phyloP scores from a whole-genome alignment of 1,140 invertebrate genomes.

The Drosophila nannoptera region DNA sequence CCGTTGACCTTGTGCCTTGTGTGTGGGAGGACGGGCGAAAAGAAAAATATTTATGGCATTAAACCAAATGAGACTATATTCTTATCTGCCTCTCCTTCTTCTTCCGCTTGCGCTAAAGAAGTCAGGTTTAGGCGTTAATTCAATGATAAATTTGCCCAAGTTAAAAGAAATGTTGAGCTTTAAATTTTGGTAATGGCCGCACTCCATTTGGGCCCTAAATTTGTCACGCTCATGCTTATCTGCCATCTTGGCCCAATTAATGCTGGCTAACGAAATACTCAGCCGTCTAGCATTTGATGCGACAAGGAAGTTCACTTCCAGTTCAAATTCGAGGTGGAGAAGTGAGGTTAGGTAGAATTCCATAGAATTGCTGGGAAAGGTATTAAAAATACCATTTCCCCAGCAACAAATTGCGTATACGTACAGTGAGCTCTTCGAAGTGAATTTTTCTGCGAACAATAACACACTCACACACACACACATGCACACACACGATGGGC shows the following conservation, averaged over 20 bases:
- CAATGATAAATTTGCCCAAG: constrained; percentile 57
- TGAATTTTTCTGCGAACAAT: not conserved
- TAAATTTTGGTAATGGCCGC: constrained; percentile 34
- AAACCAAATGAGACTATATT: constrained; percentile 56
- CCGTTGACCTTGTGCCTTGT: constrained; percentile 57
- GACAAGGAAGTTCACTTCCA: not conserved
- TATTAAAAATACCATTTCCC: too few relatives aligned
- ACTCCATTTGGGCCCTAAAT: constrained; percentile 44
- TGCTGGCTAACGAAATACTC: constrained; percentile 13
- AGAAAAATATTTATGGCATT: constrained; percentile 48
- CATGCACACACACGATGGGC: not conserved
- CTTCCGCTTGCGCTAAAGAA: constrained; percentile 19
- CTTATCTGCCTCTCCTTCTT: constrained; percentile 16
- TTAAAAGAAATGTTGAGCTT: constrained; percentile 10
- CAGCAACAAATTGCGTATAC: too few relatives aligned
- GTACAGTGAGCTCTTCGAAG: not conserved
- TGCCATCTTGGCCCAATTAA: constrained; percentile 56
- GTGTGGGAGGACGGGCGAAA: not conserved
- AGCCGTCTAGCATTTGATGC: constrained; percentile 49
- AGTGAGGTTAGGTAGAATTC: constrained; percentile 1
- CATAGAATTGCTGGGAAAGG: not conserved
- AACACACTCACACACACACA: not conserved
- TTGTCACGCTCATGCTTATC: constrained; percentile 67
- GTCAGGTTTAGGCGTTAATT: constrained; percentile 49
- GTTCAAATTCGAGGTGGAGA: not conserved